Evolutionary conservation across 64 coral and sea anemone species (phyloP).

Genomic region (Cladopsammia gracilis): DNA sequence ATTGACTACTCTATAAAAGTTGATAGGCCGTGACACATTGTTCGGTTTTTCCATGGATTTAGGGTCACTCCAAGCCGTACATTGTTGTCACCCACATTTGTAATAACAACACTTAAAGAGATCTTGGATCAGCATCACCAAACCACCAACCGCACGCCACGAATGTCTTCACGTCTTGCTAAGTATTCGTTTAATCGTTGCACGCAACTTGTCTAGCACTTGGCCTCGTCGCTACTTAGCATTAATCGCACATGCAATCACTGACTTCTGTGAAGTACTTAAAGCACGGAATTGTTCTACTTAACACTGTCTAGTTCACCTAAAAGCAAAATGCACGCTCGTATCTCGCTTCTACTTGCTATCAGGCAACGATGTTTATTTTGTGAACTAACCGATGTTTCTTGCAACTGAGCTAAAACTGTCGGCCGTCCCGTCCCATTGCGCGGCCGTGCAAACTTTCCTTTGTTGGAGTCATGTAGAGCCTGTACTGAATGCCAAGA

Average conservation of each 20-base stretch:
- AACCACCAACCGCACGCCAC: background rate
- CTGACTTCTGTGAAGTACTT: background rate
- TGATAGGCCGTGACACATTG: background rate
- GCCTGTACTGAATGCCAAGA: too few relatives aligned
- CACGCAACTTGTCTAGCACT: background rate
- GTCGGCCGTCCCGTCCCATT: background rate
- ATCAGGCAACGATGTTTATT: background rate
- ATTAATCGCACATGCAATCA: conserved; percentile 18
- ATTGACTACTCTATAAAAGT: background rate
- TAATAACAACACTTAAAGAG: background rate
- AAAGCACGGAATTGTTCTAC: background rate
- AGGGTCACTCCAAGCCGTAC: background rate
- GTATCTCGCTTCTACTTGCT: background rate
- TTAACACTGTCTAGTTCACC: background rate
- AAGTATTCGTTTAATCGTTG: background rate
- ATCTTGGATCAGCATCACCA: background rate
- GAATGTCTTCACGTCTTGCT: background rate
- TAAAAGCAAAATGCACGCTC: background rate
- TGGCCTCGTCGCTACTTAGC: background rate
- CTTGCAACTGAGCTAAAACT: background rate
- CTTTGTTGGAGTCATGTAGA: too few relatives aligned
- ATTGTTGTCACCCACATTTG: background rate
- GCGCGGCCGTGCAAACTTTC: too few relatives aligned
- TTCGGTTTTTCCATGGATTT: background rate
- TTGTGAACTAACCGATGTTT: background rate